phyloP scores from a whole-genome alignment of 2,888 invertebrate genomes.

The Nomada ruficornis region DNA sequence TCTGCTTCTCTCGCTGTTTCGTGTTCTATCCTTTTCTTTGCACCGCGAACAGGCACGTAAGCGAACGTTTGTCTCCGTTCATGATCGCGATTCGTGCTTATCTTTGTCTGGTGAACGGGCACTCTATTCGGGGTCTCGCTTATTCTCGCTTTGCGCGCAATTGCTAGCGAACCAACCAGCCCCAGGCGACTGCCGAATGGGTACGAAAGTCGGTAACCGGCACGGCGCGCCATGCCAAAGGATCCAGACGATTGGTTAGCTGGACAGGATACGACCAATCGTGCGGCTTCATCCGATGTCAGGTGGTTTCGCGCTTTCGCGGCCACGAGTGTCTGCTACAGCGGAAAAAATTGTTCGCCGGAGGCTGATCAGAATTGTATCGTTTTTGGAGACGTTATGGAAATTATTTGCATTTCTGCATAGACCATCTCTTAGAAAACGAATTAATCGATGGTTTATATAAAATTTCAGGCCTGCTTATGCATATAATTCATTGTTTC shows the following conservation, averaged over 20 bases:
- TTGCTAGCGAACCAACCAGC: constrained; percentile 44
- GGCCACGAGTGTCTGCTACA: background rate
- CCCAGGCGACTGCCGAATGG: constrained; percentile 36
- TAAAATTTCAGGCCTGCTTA: background rate
- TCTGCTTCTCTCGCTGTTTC: background rate
- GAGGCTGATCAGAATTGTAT: background rate
- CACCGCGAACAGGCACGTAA: constrained; percentile 9
- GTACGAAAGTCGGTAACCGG: constrained; percentile 55
- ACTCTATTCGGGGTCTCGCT: constrained; percentile 1
- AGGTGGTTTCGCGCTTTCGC: constrained; percentile 25
- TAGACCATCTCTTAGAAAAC: background rate
- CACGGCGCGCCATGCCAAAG: constrained; percentile 44
- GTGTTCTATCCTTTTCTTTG: background rate
- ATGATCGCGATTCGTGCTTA: constrained; percentile 27
- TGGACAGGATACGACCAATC: constrained; percentile 38
- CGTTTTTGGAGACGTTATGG: background rate
- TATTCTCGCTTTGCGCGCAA: constrained; percentile 46
- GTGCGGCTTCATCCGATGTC: constrained; percentile 19
- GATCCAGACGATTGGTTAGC: constrained; percentile 43
- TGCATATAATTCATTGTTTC: background rate
- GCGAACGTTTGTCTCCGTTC: constrained; percentile 15
- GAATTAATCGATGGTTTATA: background rate
- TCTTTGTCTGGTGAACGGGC: constrained; percentile 15
- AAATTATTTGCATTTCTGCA: background rate
- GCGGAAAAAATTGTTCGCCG: constrained; percentile 26